Evolutionary conservation across 2,113 vertebrate genomes (phyloP).

Genomic region (Pterocles orientalis): DNA sequence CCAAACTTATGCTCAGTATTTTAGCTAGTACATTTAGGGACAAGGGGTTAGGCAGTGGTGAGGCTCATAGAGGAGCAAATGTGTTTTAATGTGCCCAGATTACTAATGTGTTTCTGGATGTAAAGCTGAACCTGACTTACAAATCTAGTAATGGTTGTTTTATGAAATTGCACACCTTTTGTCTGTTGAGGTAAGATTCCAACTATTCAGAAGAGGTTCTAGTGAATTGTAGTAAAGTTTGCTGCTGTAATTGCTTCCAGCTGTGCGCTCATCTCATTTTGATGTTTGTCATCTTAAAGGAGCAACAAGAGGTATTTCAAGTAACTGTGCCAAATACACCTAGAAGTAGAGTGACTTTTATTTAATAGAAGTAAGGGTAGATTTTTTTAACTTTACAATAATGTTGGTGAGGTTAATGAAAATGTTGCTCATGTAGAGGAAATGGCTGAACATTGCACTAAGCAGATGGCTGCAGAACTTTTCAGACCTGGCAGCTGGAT

Average conservation of each 20-base stretch:
- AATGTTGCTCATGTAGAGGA: not conserved
- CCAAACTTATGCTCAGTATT: not conserved
- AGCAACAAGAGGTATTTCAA: not conserved
- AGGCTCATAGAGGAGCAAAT: accelerated
- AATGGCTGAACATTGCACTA: not conserved
- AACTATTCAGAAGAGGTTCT: not conserved
- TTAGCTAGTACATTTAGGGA: not conserved
- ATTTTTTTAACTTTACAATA: not conserved
- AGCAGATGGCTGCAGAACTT: not conserved
- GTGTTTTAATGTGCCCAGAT: not conserved
- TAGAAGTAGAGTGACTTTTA: not conserved
- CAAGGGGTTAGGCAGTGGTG: not conserved
- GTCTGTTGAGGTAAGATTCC: not conserved
- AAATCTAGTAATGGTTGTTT: not conserved
- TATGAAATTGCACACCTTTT: not conserved
- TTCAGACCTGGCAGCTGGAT: not conserved
- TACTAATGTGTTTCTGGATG: not conserved
- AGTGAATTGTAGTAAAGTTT: not conserved
- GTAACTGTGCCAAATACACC: not conserved
- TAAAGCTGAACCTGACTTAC: not conserved
- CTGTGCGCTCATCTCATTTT: not conserved
- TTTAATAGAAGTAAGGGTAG: not conserved
- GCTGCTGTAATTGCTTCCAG: not conserved
- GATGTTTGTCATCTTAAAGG: not conserved
- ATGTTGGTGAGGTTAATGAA: not conserved